These are phyloP conservation scores for Graphium colonna DNA, from an alignment of 2,888 invertebrate genomes.

Conservation along the genomic window DNA sequence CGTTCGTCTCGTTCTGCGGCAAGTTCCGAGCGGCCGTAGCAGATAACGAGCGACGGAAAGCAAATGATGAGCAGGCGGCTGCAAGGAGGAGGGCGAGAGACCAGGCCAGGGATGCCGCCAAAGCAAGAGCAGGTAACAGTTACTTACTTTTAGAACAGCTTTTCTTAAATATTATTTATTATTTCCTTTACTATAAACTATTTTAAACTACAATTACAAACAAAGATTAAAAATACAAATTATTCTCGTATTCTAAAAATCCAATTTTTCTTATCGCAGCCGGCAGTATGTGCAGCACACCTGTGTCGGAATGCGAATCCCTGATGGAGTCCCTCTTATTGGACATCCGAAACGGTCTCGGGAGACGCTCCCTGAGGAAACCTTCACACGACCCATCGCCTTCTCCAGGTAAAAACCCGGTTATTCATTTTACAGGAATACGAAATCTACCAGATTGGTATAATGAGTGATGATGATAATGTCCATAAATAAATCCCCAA, in stretches of 20 bases:
- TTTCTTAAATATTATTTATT: too few species aligned
- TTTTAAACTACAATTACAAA: too few species aligned
- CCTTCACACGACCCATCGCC: slow-evolving; percentile 58
- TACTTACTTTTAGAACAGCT: not conserved
- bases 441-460: too few species aligned
- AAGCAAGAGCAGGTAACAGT: slow-evolving; percentile 48
- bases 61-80: slow-evolving; percentile 93
- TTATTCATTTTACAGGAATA: too few species aligned
- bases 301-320: slow-evolving; percentile 86
- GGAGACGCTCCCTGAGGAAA: slow-evolving; percentile 67
- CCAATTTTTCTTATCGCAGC: slow-evolving; percentile 39
- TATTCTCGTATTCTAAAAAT: too few species aligned
- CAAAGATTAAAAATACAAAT: too few species aligned
- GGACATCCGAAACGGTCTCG: slow-evolving; percentile 85
- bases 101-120: slow-evolving; percentile 67
- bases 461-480: too few species aligned
- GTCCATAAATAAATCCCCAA: too few species aligned
- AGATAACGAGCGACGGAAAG: slow-evolving; percentile 91
- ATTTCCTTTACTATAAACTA: too few species aligned
- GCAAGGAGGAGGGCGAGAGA: slow-evolving; percentile 83
- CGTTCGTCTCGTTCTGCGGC: slow-evolving; percentile 90
- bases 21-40: slow-evolving; percentile 90
- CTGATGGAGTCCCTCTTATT: slow-evolving; percentile 88
- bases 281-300: slow-evolving; percentile 84
- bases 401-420: slow-evolving; percentile 61